A percentile compares a stretch with the other conserved stretches of the same genome.
phyloP scores from a whole-genome alignment of 2,113 vertebrate species.

The Otis tarda region DNA sequence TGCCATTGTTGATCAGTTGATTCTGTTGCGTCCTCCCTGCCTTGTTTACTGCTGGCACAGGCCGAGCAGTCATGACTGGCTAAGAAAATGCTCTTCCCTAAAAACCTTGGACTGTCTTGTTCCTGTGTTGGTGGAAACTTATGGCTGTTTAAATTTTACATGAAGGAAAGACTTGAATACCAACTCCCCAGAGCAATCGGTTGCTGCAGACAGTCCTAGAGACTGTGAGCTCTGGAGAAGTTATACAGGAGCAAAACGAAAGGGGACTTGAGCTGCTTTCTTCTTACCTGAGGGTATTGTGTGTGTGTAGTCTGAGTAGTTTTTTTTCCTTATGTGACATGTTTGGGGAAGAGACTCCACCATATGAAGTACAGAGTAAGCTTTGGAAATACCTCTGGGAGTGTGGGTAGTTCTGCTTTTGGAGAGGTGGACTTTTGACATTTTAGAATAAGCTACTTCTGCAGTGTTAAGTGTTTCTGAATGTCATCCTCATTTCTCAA shows the following conservation, averaged over 20 bases:
- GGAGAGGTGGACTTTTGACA: neutral
- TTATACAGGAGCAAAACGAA: neutral
- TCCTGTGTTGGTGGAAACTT: neutral
- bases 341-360: neutral
- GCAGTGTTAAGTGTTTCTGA: neutral
- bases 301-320: neutral
- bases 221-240: neutral
- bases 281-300: neutral
- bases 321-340: neutral
- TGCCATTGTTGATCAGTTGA: neutral
- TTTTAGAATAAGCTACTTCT: neutral
- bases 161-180: neutral
- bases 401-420: neutral
- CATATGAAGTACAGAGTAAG: neutral
- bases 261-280: neutral
- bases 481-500: neutral
- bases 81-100: neutral
- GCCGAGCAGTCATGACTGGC: neutral
- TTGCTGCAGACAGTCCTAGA: neutral
- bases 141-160: neutral
- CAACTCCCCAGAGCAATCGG: neutral
- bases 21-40: neutral
- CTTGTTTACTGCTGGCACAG: neutral
- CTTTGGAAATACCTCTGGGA: neutral
- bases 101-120: neutral